Base-by-base conservation (phyloP, 2,113 vertebrate genomes). In the Elephantulus edwardii region DNA sequence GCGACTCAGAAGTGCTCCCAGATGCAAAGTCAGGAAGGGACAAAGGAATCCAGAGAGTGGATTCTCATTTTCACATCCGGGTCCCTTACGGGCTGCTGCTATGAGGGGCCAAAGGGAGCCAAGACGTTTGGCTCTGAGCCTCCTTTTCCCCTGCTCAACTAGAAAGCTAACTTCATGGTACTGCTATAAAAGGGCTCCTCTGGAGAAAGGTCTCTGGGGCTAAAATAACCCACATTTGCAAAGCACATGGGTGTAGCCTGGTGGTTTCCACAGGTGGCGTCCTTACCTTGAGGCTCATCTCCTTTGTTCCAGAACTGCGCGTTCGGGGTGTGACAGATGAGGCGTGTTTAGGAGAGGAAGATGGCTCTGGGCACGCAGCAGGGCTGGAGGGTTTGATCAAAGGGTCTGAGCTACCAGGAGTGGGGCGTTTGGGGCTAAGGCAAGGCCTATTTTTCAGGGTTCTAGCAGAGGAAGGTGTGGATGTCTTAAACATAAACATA, bases 211-310 rank as follows among this genome's bases (percentile, higher is more conserved):
- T 52, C 46, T 78, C 19, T 10, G 40, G 0, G 3, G 52, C 82
- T 74, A 28, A 58, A 75, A 30, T 54, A 1, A 48, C 38, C 12
- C 17, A 48, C 40, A 8, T 22, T 6, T n/a, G 89, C 60, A 60
- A 64, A 60, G 35, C 90, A 24, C 20, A 28, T 19, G 1, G 79
- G 79, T 70, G 82, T 54, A 86, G 90, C 94, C 94, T 86, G 85
- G 22, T n/a, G 68, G 68, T 90, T 56, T 38, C 10, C 84, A 66
- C 35, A 91, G 54, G 91, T 66, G 28, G 3, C 20, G 52, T 97
- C 98, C 98, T 99, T 98, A 99, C 98, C 98, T 98, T 97, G 93
- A 94, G 54, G 96, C 89, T 95, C 0, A 35, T 64, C 75, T 93
- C 97, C 94, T 97, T 96, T 20, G 60, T 60, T 97, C 96, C 97